Evolutionary conservation across 2,888 invertebrate species (phyloP).

Genomic region (Pyrgus malvae): DNA sequence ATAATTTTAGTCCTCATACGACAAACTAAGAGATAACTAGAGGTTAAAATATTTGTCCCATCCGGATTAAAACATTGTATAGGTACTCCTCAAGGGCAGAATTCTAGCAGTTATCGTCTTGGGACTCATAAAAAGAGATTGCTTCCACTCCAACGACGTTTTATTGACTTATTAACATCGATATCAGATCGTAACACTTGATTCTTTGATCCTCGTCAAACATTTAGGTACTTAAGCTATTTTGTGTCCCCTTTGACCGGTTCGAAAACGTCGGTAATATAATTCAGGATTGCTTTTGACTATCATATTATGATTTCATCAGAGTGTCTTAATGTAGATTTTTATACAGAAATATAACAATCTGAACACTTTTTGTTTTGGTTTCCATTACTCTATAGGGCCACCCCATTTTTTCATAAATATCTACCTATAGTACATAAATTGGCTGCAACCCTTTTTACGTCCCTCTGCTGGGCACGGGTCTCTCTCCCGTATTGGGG

Average conservation of each 20-base stretch:
- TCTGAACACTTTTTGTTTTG: no score
- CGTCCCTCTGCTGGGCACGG: no score
- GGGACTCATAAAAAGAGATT: constrained; percentile 80
- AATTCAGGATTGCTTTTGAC: no score
- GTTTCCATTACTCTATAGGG: no score
- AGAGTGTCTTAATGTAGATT: no score
- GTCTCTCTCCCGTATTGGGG: no score
- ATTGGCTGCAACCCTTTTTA: no score
- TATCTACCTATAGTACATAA: no score
- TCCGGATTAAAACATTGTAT: constrained; percentile 18
- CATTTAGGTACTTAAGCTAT: constrained; percentile 57
- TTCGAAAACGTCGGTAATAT: background rate
- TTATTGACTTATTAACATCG: constrained; percentile 82
- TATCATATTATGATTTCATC: no score
- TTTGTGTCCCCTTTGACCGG: constrained; percentile 42
- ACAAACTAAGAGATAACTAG: background rate
- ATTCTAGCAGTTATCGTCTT: constrained; percentile 69
- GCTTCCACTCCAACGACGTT: constrained; percentile 76
- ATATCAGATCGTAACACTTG: constrained; percentile 79
- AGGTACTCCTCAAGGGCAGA: constrained; percentile 57
- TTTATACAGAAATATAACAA: no score
- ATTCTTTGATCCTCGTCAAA: constrained; percentile 76
- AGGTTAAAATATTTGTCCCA: constrained; percentile 11
- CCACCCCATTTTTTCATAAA: no score
- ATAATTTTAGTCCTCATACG: background rate